phyloP scores from a whole-genome alignment of 2,113 vertebrate genomes.

The Strix aluco region DNA sequence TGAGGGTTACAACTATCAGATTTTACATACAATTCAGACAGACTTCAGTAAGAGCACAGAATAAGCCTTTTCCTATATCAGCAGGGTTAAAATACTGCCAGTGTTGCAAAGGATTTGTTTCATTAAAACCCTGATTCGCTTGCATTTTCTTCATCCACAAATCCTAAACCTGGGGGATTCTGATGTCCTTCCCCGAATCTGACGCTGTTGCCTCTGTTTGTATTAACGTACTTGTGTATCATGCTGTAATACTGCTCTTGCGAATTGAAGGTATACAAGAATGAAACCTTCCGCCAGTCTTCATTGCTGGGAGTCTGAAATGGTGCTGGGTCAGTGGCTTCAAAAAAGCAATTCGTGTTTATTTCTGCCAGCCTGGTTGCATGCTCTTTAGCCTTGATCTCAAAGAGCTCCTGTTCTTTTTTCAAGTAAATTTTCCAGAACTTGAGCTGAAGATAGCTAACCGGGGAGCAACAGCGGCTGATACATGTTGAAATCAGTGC shows the following conservation, averaged over 20 bases:
- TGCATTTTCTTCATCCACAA: conserved; percentile 37
- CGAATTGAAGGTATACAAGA: conserved; percentile 53
- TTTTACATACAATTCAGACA: neutral
- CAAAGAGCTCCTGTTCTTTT: conserved; percentile 70
- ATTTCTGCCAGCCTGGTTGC: conserved; percentile 75
- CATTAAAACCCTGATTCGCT: rapidly evolving
- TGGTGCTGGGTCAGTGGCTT: neutral
- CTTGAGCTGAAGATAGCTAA: conserved; percentile 78
- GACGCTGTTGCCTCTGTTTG: rapidly evolving
- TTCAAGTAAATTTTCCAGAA: conserved; percentile 79
- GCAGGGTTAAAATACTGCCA: neutral
- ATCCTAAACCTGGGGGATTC: neutral
- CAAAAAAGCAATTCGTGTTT: conserved; percentile 80
- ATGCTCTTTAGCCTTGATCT: conserved; percentile 59
- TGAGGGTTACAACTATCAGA: neutral
- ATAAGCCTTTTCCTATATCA: neutral
- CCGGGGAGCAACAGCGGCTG: conserved; percentile 66
- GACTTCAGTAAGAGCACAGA: neutral
- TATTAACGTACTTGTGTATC: conserved; percentile 71
- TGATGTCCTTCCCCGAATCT: neutral
- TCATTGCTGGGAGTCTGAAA: conserved; percentile 58
- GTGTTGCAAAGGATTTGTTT: neutral
- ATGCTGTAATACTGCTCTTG: conserved; percentile 73
- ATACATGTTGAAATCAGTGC: conserved; percentile 59
- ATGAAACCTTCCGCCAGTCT: conserved; percentile 77